Evolutionary conservation across 2,888 invertebrate genomes (phyloP).

Genomic region (Periphyllus acericola): DNA sequence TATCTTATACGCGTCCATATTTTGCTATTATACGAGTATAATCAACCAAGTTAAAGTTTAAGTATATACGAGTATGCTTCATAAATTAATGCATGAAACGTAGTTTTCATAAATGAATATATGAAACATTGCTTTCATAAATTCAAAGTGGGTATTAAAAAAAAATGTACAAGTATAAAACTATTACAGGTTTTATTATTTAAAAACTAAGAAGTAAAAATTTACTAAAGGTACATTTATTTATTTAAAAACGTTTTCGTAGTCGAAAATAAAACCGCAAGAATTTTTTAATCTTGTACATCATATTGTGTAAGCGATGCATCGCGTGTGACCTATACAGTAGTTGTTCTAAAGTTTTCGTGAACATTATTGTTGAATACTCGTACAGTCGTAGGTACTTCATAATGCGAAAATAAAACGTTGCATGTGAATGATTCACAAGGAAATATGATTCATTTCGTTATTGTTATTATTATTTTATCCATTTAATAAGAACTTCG

Average conservation of each 20-base stretch:
- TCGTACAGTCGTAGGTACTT: too few species aligned
- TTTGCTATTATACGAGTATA: too few species aligned
- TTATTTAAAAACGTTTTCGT: not conserved
- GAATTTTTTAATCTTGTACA: not conserved
- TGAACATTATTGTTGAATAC: not conserved
- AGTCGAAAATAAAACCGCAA: not conserved
- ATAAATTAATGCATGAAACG: not conserved
- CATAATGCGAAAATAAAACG: constrained; percentile 23
- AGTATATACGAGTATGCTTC: too few species aligned
- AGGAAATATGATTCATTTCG: constrained; percentile 59
- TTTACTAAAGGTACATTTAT: not conserved
- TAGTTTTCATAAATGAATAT: constrained; percentile 3
- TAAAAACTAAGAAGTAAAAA: too few species aligned
- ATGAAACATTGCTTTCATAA: not conserved
- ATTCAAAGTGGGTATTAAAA: not conserved
- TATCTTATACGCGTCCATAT: not conserved
- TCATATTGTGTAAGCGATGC: not conserved
- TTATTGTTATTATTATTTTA: constrained; percentile 56
- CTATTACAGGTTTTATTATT: too few species aligned
- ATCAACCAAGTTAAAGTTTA: constrained; percentile 26
- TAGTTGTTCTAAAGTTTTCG: not conserved
- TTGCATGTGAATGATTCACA: constrained; percentile 33
- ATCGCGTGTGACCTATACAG: not conserved
- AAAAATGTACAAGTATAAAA: too few species aligned
- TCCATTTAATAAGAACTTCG: constrained; percentile 58